Evolutionary conservation across 2,888 invertebrate genomes (phyloP), one percentile per base, ranked within the genome.

Genomic region (Cephus sareptanus): DNA sequence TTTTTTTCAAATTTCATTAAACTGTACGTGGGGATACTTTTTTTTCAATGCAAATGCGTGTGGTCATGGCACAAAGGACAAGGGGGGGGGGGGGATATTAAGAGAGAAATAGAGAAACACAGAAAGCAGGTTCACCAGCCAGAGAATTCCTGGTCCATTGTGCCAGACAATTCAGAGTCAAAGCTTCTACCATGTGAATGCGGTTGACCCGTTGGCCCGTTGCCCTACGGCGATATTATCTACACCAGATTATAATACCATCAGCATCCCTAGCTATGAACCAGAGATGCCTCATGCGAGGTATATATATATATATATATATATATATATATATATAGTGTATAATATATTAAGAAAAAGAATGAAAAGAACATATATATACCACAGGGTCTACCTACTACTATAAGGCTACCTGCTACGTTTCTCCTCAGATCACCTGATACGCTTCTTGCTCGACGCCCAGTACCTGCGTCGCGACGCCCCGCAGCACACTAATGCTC

Each of bases 231-330:
- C 31, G 71, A 71, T 71, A 71, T 34, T 71, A 33, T 34, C 71
- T 34, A 33, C 71, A 71, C 71, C 33, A 71, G 71, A 71, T 71
- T 71, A 71, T 71, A 71, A 71, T 71, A 71, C 71, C 71, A 71
- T 71, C 71, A 71, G 33, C 31, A 71, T 71, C 71, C 33, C 31
- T 71, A 71, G 71, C 4, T 71, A 56, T 56, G 23, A 9, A 23
- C 56, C 56, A 23, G 23, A 56, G 56, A 56, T 23, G 56, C 23
- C 23, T 56, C 56, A 56, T 23, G 56, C 9, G 23, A 23, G 56
- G 23, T 15, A 15, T 56, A 56, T 40, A 40, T 40, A 15, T 56
- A 56, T 23, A 56, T 40, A 40, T 1, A 31, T 31, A 31, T 33
- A 33, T 33, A 33, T 33, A 33, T 31, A 23, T 40, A 23, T 40